A percentile compares a stretch with the other conserved stretches of the same genome.
phyloP scores from a whole-genome alignment of 2,113 vertebrate genomes.

The Etia nguti region DNA sequence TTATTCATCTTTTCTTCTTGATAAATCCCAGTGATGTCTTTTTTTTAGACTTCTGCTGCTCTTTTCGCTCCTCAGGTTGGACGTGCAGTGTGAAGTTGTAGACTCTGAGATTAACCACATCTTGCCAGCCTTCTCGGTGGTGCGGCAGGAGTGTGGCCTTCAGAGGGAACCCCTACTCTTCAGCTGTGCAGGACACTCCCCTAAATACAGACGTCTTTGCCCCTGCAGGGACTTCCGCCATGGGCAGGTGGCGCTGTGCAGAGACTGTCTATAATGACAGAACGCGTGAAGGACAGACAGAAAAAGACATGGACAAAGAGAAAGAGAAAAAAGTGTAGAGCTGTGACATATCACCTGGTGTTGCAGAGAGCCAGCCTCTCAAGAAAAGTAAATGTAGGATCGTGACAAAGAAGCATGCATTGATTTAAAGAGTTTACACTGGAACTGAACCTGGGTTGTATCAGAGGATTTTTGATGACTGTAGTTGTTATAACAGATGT shows the following conservation, averaged over 20 bases:
- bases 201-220: constrained; percentile 87
- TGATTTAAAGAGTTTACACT: background rate
- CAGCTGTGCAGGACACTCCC: constrained; percentile 87
- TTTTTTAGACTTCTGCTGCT: background rate
- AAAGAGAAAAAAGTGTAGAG: background rate
- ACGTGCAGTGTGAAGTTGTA: constrained; percentile 84
- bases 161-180: constrained; percentile 92
- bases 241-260: constrained; percentile 93
- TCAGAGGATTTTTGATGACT: background rate
- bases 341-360: background rate
- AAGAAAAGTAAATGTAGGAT: background rate
- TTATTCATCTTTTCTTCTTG: background rate
- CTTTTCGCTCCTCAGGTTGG: constrained; percentile 72
- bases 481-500: background rate
- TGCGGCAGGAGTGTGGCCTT: constrained; percentile 85
- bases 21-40: background rate
- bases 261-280: constrained; percentile 82
- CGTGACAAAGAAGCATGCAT: background rate
- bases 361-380: background rate
- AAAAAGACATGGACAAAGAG: background rate
- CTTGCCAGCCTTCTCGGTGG: constrained; percentile 84
- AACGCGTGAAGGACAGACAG: background rate
- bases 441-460: background rate
- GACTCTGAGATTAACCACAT: constrained; percentile 92
- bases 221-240: constrained; percentile 88